These are phyloP conservation scores for Eptatretus atami DNA, from an alignment of 2,797 vertebrate species.

Conservation along the genomic window DNA sequence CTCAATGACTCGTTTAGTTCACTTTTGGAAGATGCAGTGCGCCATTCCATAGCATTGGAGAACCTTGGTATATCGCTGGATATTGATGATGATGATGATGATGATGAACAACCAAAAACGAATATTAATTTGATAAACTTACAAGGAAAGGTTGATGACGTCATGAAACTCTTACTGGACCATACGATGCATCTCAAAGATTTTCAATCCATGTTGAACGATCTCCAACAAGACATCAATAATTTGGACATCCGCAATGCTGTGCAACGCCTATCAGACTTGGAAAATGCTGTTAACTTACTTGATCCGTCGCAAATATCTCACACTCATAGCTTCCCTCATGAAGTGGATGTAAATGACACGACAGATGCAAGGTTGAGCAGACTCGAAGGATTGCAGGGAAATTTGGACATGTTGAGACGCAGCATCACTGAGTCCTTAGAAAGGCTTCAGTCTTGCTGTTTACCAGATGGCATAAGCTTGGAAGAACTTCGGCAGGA, in stretches of 20 bases:
- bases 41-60: conserved; percentile 11
- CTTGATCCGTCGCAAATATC: not conserved
- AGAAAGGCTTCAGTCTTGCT: not conserved
- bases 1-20: conserved; percentile 18
- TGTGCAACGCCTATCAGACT: not conserved
- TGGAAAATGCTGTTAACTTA: not conserved
- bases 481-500: not conserved
- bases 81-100: conserved; percentile 9
- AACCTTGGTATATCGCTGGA: conserved; percentile 10
- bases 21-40: conserved; percentile 12
- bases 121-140: conserved; percentile 13
- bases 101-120: conserved; percentile 10
- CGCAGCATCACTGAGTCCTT: not conserved
- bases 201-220: not conserved
- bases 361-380: not conserved
- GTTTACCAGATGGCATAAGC: not conserved
- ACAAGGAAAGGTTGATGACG: conserved; percentile 13
- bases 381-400: not conserved
- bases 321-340: too few species aligned
- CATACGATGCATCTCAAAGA: too few species aligned
- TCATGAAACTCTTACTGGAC: not conserved
- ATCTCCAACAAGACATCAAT: not conserved
- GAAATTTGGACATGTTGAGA: not conserved
- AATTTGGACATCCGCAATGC: not conserved
- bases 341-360: not conserved